phyloP scores from a whole-genome alignment of 1,140 invertebrate species.

The Scylla paramamosain region DNA sequence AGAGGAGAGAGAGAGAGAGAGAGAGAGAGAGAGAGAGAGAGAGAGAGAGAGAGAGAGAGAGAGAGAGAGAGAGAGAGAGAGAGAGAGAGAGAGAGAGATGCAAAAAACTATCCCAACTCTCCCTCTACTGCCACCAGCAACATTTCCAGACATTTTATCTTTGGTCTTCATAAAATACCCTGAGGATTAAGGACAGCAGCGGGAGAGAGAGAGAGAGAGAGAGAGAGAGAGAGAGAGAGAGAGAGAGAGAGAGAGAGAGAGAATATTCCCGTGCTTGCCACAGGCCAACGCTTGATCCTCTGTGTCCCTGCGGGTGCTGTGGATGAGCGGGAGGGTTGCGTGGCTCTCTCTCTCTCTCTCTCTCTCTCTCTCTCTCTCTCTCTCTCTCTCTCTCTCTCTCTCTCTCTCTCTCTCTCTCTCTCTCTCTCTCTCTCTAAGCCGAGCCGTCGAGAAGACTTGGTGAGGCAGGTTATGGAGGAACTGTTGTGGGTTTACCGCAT shows the following conservation, averaged over 20 bases:
- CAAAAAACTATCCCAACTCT: not conserved
- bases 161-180: not conserved
- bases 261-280: too few relatives aligned
- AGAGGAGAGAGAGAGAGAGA: constrained; percentile 29
- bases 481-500: too few relatives aligned
- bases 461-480: too few relatives aligned
- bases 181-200: not conserved
- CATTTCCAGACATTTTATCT: not conserved
- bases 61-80: constrained; percentile 9
- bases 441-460: too few relatives aligned
- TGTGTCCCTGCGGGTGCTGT: not conserved
- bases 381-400: not conserved
- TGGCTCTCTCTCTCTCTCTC: not conserved
- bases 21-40: constrained; percentile 45
- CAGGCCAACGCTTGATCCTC: not conserved
- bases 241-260: constrained; percentile 20
- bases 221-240: constrained; percentile 20
- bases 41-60: constrained; percentile 24
- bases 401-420: too few relatives aligned
- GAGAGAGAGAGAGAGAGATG: constrained; percentile 26
- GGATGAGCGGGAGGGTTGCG: not conserved
- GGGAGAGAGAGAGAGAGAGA: constrained; percentile 19
- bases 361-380: not conserved
- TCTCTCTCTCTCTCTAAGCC: too few relatives aligned
- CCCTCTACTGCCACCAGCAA: not conserved